Percentiles rank a stretch among this genome's conserved stretches.
These are phyloP conservation scores for Himalopsyche anomala DNA, from an alignment of 2,888 invertebrate genomes.

Conservation along the genomic window DNA sequence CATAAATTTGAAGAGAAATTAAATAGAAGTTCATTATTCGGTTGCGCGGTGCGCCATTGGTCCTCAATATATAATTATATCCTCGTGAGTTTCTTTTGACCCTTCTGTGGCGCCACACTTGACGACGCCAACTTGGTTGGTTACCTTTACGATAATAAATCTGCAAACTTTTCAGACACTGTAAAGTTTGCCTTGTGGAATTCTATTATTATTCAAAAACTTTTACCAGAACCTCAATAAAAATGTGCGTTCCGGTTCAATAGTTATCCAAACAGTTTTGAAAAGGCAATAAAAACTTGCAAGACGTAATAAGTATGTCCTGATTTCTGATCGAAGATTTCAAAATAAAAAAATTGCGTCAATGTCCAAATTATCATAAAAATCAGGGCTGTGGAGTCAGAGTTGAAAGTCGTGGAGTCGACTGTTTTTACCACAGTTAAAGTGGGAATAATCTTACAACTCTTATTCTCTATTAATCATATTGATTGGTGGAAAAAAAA, in stretches of 20 bases:
- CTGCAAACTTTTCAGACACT: conserved; percentile 34
- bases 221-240: conserved; percentile 17
- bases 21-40: too few relatives aligned
- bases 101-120: conserved; percentile 14
- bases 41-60: too few relatives aligned
- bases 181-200: conserved; percentile 21
- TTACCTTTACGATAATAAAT: conserved; percentile 42
- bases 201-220: conserved; percentile 15
- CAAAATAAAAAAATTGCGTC: too few relatives aligned
- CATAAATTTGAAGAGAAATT: too few relatives aligned
- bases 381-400: too few relatives aligned
- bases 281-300: conserved; percentile 1
- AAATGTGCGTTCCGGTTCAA: neutral
- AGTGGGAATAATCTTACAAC: too few relatives aligned
- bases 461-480: too few relatives aligned
- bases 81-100: neutral
- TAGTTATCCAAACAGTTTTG: neutral
- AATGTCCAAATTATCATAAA: too few relatives aligned
- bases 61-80: neutral
- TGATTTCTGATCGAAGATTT: too few relatives aligned
- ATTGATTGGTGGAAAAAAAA: too few relatives aligned
- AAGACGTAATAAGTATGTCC: neutral
- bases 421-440: too few relatives aligned
- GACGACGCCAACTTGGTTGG: conserved; percentile 30
- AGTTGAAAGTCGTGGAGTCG: too few relatives aligned